These are phyloP conservation scores for Rhodophaea formosa DNA, from an alignment of 2,888 invertebrate genomes.

Conservation along the genomic window DNA sequence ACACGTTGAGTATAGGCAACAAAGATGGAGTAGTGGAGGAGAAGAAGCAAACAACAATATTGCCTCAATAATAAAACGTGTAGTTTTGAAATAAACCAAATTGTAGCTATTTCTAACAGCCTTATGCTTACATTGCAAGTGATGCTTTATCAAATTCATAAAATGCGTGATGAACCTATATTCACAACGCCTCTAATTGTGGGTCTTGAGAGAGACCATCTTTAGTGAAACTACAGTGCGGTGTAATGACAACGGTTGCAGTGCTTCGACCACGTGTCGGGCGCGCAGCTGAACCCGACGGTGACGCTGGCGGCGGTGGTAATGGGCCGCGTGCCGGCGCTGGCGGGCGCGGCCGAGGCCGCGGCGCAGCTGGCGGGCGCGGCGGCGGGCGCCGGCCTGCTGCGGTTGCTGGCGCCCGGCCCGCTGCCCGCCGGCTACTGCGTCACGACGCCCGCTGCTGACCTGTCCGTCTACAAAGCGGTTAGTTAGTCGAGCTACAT, in stretches of 20 bases:
- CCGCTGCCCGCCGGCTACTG: conserved; percentile 45
- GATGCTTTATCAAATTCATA: no score
- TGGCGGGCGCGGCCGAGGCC: conserved; percentile 84
- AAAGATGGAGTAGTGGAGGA: no score
- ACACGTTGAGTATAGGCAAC: no score
- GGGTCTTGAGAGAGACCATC: no score
- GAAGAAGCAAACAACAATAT: no score
- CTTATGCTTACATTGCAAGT: no score
- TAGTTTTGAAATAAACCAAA: no score
- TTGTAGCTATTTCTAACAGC: no score
- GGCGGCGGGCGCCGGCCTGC: conserved; percentile 66
- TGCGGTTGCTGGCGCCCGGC: conserved; percentile 36
- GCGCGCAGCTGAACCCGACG: conserved; percentile 88
- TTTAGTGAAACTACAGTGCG: no score
- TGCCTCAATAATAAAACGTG: no score
- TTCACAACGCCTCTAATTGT: no score
- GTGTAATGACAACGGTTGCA: conserved; percentile 51
- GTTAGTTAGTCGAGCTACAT: background rate
- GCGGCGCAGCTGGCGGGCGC: conserved; percentile 83
- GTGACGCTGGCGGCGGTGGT: conserved; percentile 85
- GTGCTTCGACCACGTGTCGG: conserved; percentile 88
- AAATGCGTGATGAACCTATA: no score
- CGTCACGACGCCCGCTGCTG: conserved; percentile 64
- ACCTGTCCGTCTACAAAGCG: conserved; percentile 3
- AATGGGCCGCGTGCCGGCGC: conserved; percentile 79